phyloP scores from a whole-genome alignment of 2,797 vertebrate genomes.

The Octomys mimax region DNA sequence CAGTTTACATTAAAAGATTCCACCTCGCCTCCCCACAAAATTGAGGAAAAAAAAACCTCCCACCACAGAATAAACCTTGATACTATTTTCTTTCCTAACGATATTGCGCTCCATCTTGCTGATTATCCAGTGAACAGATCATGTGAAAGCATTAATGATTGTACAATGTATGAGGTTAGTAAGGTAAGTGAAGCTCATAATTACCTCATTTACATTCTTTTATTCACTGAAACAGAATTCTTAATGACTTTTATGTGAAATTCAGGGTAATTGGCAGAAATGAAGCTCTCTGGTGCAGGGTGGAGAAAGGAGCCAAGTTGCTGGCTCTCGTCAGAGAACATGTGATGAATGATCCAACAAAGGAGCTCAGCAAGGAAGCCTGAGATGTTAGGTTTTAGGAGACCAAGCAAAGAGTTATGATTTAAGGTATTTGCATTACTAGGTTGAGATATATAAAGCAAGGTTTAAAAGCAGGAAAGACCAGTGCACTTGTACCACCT shows the following conservation, averaged over 20 bases:
- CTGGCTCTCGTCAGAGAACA: slow-evolving; percentile 48
- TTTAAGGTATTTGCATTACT: not conserved
- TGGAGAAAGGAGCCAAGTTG: slow-evolving; percentile 16
- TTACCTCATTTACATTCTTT: slow-evolving; percentile 83
- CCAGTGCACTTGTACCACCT: not conserved
- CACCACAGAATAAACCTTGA: slow-evolving; percentile 28
- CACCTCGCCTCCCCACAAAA: not conserved
- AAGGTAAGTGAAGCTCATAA: slow-evolving; percentile 83
- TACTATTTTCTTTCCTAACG: slow-evolving; percentile 59
- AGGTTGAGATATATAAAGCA: not conserved
- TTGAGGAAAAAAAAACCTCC: not conserved
- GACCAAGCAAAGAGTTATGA: not conserved
- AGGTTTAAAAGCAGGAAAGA: not conserved
- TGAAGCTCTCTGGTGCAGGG: slow-evolving; percentile 62
- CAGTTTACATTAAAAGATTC: slow-evolving; percentile 67
- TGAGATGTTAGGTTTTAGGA: not conserved
- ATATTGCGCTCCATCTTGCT: not conserved
- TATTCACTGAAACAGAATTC: slow-evolving; percentile 81
- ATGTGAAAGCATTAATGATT: slow-evolving; percentile 70
- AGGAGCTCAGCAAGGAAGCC: not conserved
- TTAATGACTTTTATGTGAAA: slow-evolving; percentile 80
- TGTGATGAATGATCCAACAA: slow-evolving; percentile 49
- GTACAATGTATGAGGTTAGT: slow-evolving; percentile 71
- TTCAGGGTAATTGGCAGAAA: slow-evolving; percentile 60
- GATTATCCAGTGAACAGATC: slow-evolving; percentile 73